Conservation (phyloP, 2,113 vertebrate genomes). For the Cacatua alba region DNA sequence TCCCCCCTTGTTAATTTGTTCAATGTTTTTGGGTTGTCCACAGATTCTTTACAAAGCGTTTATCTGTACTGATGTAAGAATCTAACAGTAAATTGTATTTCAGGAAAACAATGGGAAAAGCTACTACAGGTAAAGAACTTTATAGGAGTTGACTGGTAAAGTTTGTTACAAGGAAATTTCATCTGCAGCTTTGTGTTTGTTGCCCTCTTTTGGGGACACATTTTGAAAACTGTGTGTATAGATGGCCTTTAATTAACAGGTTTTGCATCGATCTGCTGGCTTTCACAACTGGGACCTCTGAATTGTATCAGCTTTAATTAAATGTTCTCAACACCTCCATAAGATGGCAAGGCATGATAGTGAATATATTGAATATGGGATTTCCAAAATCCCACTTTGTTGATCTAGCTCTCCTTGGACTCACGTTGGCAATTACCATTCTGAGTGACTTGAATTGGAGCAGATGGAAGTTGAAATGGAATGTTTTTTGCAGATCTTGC, state of each 20-base stretch:
- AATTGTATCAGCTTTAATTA: constrained; percentile 32
- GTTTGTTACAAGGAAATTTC: not conserved
- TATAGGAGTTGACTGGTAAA: not conserved
- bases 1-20: not conserved
- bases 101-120: not conserved
- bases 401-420: not conserved
- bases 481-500: not conserved
- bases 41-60: not conserved
- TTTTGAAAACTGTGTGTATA: not conserved
- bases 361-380: not conserved
- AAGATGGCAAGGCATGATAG: not conserved
- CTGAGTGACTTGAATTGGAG: not conserved
- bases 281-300: not conserved
- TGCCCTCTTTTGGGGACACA: not conserved
- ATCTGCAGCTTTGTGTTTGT: not conserved
- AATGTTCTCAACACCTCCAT: not conserved
- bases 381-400: not conserved
- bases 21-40: not conserved
- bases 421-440: not conserved
- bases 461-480: not conserved
- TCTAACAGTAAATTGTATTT: not conserved
- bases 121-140: no score
- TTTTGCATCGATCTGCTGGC: not conserved
- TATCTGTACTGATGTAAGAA: not conserved
- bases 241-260: constrained; percentile 16